Conservation (phyloP, 2,888 invertebrate species). For the Monopis laevigella region DNA sequence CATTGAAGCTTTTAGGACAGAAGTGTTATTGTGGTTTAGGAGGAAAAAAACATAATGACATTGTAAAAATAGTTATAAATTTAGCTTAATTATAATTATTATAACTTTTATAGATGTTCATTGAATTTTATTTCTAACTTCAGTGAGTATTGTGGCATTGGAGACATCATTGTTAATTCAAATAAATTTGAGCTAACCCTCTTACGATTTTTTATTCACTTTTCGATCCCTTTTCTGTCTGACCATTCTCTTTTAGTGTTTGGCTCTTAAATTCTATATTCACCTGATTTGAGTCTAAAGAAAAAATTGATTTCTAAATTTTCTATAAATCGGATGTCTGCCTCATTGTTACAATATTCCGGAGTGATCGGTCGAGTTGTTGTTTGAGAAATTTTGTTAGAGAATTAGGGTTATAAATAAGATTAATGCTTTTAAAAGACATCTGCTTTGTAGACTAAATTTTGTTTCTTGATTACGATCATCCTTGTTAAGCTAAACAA, state of each 20-base stretch:
- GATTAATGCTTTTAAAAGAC: slow-evolving; percentile 14
- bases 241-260: too few species aligned
- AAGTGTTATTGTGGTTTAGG: slow-evolving; percentile 64
- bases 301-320: too few species aligned
- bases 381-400: slow-evolving; percentile 10
- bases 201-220: slow-evolving; percentile 49
- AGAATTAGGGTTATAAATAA: slow-evolving; percentile 7
- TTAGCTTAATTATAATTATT: slow-evolving; percentile 67
- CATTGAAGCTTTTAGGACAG: slow-evolving; percentile 65
- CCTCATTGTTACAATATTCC: neutral
- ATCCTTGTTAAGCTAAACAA: too few species aligned
- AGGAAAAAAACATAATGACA: slow-evolving; percentile 56
- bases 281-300: too few species aligned
- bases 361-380: slow-evolving; percentile 1
- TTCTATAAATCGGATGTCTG: slow-evolving; percentile 4
- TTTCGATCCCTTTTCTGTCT: neutral
- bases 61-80: slow-evolving; percentile 66
- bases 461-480: neutral
- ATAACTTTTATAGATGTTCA: slow-evolving; percentile 68
- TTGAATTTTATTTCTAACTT: slow-evolving; percentile 63
- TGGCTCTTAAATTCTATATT: too few species aligned
- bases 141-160: slow-evolving; percentile 66
- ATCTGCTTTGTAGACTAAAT: slow-evolving; percentile 11
- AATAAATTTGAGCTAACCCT: slow-evolving; percentile 67
- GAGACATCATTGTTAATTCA: slow-evolving; percentile 66